Base-by-base conservation (phyloP, 2,888 invertebrate genomes). In the Pinctada fucata region DNA sequence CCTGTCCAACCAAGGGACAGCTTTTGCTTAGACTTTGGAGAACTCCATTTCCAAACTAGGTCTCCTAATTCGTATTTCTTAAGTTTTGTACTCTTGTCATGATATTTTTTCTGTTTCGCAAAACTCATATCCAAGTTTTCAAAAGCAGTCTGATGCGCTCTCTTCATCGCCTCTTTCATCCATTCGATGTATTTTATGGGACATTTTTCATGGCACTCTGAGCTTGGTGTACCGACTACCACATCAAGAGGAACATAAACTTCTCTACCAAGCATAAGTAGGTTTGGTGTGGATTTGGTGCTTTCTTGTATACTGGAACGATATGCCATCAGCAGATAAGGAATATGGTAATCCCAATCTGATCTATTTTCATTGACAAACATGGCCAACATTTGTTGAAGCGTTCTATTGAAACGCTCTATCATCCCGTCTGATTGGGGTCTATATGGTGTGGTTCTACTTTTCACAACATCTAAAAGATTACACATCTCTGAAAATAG, bases 311-410 rank as follows among this genome's bases (percentile, higher is more conserved):
- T 52, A 10, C 58, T 52, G 58, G 63, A 58, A 13, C 63, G 63
- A 58, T 52, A 52, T 5, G 58, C 58, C 58, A 52, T 52, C 58
- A 52, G 58, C 10, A 52, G 58, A 52, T 8, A 52, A 5, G 58
- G 58, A 5, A 52, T 5, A 10, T 52, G 58, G 10, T 52, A 5
- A 10, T 52, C 58, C 67, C 67, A 67, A 31, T 67, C 67, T 31
- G 16, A 10, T 10, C 67, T n/a, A 31, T 67, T 67, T 45, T 67
- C 67, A 31, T 67, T 67, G 67, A 67, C 67, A 31, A 67, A 67
- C 8, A n/a, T 47, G 31, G 16, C 6, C 16, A 49, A 48, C 48
- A 69, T 48, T 48, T 69, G 48, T 69, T 69, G 69, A 47, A 69
- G 49, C 47, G 48, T 69, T 49, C 69, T 69, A 49, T 69, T 69